Percentiles rank a stretch among this genome's conserved stretches.
These are phyloP conservation scores for Cataglyphis rosenhaueri DNA, from an alignment of 2,888 invertebrate genomes.

Conservation along the genomic window DNA sequence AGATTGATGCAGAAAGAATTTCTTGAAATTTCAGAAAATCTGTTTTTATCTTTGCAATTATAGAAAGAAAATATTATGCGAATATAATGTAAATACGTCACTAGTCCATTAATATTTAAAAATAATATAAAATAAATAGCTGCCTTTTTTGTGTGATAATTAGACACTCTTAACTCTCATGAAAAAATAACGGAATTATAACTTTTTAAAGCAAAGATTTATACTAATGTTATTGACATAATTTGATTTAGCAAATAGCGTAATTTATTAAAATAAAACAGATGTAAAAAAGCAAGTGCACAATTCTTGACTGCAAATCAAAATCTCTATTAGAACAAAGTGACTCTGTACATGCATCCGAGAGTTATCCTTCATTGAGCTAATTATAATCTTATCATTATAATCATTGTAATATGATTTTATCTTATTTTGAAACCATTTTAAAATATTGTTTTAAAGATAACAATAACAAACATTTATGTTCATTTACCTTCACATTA, in stretches of 20 bases:
- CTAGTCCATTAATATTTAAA: neutral
- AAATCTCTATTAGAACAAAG: neutral
- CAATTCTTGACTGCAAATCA: neutral
- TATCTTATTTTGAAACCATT: slow-evolving; percentile 27
- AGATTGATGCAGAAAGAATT: neutral
- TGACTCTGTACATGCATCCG: slow-evolving; percentile 38
- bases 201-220: neutral
- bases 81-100: neutral
- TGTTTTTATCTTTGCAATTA: neutral
- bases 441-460: slow-evolving; percentile 4
- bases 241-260: neutral
- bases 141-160: neutral
- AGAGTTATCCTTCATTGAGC: slow-evolving; percentile 11
- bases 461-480: slow-evolving; percentile 5
- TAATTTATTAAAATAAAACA: neutral
- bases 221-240: neutral
- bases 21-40: neutral
- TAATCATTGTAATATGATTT: slow-evolving; percentile 9
- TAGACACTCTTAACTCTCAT: neutral
- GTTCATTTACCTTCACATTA: slow-evolving; percentile 1
- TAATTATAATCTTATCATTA: slow-evolving; percentile 22
- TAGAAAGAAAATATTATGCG: neutral
- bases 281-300: neutral
- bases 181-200: neutral
- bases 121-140: neutral